A percentile compares a stretch with the other conserved stretches of the same genome.
Evolutionary conservation across 2,113 vertebrate species (phyloP).

Genomic region (Leucosticte australis): DNA sequence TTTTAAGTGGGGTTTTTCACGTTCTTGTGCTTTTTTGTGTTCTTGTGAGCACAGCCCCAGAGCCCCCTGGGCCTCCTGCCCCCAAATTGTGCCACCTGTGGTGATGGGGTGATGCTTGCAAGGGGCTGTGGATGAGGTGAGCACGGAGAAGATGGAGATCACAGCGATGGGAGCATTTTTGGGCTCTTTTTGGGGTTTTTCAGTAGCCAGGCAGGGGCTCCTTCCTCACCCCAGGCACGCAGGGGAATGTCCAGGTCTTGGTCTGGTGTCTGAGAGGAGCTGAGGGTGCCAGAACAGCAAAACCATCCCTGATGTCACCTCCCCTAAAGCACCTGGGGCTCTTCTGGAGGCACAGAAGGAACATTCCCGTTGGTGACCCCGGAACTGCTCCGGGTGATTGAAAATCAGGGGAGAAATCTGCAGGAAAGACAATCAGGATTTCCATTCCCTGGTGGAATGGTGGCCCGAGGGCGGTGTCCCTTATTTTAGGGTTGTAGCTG

Average conservation of each 20-base stretch:
- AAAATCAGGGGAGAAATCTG: not conserved
- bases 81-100: fast-evolving
- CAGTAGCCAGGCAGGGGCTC: not conserved
- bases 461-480: not conserved
- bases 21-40: not conserved
- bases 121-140: not conserved
- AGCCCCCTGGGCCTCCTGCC: not conserved
- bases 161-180: not conserved
- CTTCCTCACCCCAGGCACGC: not conserved
- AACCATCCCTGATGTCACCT: not conserved
- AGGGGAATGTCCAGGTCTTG: not conserved
- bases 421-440: not conserved
- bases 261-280: not conserved
- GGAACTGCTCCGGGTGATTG: not conserved
- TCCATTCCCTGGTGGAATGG: not conserved
- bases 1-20: not conserved
- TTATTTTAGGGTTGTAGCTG: not conserved
- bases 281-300: not conserved
- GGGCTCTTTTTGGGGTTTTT: not conserved
- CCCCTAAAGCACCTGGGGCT: not conserved
- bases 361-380: not conserved
- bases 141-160: not conserved
- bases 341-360: not conserved
- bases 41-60: not conserved
- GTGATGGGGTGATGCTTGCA: not conserved